These are phyloP conservation scores for Saturnia japonica DNA, from an alignment of 2,888 invertebrate species.

Conservation along the genomic window DNA sequence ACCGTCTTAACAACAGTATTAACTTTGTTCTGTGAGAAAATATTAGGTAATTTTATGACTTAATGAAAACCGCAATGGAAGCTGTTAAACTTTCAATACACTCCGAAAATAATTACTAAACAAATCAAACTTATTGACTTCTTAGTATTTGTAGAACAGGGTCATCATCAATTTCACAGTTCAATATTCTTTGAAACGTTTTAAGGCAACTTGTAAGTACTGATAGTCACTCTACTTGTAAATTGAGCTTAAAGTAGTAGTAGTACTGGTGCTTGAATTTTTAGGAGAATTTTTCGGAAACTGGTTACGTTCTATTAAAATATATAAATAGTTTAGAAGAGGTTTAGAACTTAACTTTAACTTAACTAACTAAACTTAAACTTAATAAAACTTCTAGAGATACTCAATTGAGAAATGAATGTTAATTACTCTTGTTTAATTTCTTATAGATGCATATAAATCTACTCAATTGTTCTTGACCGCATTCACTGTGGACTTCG, in stretches of 20 bases:
- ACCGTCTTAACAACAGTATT: background rate
- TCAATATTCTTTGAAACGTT: background rate
- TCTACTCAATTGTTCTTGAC: constrained; percentile 41
- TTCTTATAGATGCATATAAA: constrained; percentile 2
- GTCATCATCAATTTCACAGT: background rate
- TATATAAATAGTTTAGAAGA: too few relatives aligned
- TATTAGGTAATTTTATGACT: background rate
- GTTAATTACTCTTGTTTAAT: background rate
- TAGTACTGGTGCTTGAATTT: too few relatives aligned
- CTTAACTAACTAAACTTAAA: too few relatives aligned
- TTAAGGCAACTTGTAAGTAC: background rate
- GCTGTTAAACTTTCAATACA: too few relatives aligned
- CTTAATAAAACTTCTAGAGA: background rate
- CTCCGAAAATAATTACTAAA: too few relatives aligned
- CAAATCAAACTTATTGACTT: background rate
- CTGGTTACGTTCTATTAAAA: too few relatives aligned
- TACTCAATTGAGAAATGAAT: background rate
- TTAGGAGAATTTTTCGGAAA: too few relatives aligned
- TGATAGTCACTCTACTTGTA: background rate
- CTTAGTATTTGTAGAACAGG: background rate
- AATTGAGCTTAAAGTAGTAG: too few relatives aligned
- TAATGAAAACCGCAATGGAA: background rate
- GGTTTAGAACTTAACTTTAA: too few relatives aligned
- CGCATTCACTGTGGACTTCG: constrained; percentile 40
- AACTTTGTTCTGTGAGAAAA: background rate